Evolutionary conservation across 2,797 vertebrate genomes (phyloP).

Genomic region (Acanthornis magna): DNA sequence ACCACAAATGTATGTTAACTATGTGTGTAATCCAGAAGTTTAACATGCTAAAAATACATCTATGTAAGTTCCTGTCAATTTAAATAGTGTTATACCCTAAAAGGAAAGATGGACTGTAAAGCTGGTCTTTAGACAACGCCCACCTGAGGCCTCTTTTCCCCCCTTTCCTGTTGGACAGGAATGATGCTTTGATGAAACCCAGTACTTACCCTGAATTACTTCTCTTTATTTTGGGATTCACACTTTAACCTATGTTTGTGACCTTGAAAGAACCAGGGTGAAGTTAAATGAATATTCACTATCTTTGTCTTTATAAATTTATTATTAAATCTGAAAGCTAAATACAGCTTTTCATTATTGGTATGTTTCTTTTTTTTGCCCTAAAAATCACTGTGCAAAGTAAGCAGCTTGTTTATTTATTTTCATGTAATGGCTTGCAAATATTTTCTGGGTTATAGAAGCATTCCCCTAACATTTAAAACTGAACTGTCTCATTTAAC

Average conservation of each 20-base stretch:
- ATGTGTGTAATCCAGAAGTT: slow-evolving; percentile 38
- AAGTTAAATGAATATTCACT: background rate
- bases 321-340: background rate
- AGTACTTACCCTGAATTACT: background rate
- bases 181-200: background rate
- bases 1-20: slow-evolving; percentile 28
- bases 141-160: background rate
- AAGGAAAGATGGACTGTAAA: slow-evolving; percentile 45
- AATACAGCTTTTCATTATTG: background rate
- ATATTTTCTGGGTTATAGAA: background rate
- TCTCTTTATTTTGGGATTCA: background rate
- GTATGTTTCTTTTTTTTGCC: background rate
- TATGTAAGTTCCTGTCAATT: slow-evolving; percentile 26
- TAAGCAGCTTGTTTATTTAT: background rate
- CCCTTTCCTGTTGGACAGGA: background rate
- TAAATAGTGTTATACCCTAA: slow-evolving; percentile 56
- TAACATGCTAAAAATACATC: slow-evolving; percentile 59
- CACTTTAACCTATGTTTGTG: background rate
- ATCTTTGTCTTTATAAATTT: background rate
- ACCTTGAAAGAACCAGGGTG: background rate
- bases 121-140: slow-evolving; percentile 15
- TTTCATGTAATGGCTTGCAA: background rate
- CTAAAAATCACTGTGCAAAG: background rate
- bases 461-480: background rate
- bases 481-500: background rate